phyloP scores from a whole-genome alignment of 2,888 invertebrate genomes.

The Blomia tropicalis region DNA sequence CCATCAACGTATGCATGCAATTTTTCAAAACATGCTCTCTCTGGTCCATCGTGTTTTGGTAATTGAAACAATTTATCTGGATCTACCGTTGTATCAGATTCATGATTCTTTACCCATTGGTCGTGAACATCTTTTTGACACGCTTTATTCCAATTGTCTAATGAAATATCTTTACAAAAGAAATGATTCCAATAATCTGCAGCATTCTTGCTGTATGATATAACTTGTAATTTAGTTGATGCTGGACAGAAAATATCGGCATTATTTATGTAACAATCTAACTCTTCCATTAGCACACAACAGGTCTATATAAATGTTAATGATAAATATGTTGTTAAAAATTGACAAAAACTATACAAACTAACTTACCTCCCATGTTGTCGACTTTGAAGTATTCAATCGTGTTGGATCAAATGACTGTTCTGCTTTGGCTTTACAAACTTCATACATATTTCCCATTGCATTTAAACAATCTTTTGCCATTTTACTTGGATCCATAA shows the following conservation, averaged over 20 bases:
- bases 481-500: neutral
- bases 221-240: neutral
- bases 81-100: neutral
- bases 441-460: neutral
- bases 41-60: neutral
- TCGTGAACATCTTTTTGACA: neutral
- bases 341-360: neutral
- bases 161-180: neutral
- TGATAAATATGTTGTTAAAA: neutral
- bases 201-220: neutral
- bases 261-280: neutral
- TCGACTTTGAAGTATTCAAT: neutral
- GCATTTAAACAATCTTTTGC: neutral
- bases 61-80: neutral
- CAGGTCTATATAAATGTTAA: neutral
- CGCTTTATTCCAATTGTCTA: neutral
- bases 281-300: neutral
- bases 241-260: neutral
- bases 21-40: constrained; percentile 3
- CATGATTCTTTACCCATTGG: neutral
- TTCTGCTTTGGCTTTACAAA: neutral
- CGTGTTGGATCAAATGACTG: neutral
- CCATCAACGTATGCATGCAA: neutral
- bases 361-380: neutral
- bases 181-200: neutral